These are phyloP conservation scores for Pavo muticus DNA, from an alignment of 2,113 vertebrate species.

Conservation along the genomic window DNA sequence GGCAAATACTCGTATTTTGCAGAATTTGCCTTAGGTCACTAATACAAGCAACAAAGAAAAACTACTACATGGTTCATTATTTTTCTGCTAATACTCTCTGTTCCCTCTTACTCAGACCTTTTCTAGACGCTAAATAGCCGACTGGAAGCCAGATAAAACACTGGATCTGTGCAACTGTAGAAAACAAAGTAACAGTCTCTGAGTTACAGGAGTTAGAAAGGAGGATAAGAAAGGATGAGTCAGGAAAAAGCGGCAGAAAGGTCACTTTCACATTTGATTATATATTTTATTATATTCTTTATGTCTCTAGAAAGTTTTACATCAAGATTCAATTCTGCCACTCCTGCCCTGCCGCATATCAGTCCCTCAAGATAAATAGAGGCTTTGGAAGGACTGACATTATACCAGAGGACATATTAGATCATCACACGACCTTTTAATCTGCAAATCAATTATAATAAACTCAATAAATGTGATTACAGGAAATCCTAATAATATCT, in stretches of 20 bases:
- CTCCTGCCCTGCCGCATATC: not conserved
- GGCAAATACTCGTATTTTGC: not conserved
- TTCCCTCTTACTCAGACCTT: not conserved
- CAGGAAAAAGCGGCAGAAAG: not conserved
- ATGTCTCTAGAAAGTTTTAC: not conserved
- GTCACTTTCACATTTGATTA: not conserved
- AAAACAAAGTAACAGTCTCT: not conserved
- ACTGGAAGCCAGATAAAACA: not conserved
- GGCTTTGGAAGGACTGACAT: not conserved
- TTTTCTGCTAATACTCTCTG: not conserved
- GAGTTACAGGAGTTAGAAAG: not conserved
- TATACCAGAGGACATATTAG: not conserved
- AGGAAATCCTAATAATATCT: not conserved
- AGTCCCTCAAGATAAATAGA: not conserved
- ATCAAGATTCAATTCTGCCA: not conserved
- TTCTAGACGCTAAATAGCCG: not conserved
- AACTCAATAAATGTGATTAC: slow-evolving; percentile 33
- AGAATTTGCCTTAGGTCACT: not conserved
- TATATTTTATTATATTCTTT: not conserved
- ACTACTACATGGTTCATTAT: not conserved
- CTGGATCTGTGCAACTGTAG: not conserved
- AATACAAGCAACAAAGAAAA: not conserved
- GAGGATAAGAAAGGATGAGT: not conserved
- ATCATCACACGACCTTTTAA: not conserved
- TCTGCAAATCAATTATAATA: slow-evolving; percentile 15